Percentiles rank a stretch among this genome's conserved stretches.
These are phyloP conservation scores for Rhagologus leucostigma DNA, from an alignment of 2,113 vertebrate species.

Conservation along the genomic window DNA sequence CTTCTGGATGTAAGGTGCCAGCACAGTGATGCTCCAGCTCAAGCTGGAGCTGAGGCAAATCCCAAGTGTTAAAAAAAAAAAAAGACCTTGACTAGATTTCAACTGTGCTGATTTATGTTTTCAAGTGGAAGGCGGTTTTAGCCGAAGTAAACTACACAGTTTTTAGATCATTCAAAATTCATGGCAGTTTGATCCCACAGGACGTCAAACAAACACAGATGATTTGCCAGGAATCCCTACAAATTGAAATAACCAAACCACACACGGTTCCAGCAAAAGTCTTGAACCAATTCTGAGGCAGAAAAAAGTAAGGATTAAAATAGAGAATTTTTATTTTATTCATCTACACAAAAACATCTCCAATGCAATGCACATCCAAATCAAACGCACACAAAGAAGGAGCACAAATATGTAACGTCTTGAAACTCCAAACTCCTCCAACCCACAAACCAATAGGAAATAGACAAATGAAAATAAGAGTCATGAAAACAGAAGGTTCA, in stretches of 20 bases:
- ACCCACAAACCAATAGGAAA: not conserved
- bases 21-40: not conserved
- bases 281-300: not conserved
- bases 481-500: not conserved
- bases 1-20: not conserved
- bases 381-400: not conserved
- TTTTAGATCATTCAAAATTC: slow-evolving; percentile 56
- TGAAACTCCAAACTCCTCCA: not conserved
- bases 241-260: slow-evolving; percentile 1
- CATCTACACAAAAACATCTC: not conserved
- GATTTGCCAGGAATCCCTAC: slow-evolving; percentile 29
- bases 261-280: not conserved
- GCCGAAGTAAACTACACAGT: slow-evolving; percentile 34
- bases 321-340: not conserved
- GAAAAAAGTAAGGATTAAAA: not conserved
- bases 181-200: slow-evolving; percentile 53
- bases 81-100: not conserved
- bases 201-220: slow-evolving; percentile 25
- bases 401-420: not conserved
- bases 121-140: slow-evolving; percentile 26
- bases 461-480: not conserved
- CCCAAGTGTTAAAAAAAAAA: not conserved
- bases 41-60: not conserved
- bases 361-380: not conserved
- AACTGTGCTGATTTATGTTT: slow-evolving; percentile 17